Base-by-base conservation (phyloP, 1,140 invertebrate genomes). In the Drosophila ironensis region DNA sequence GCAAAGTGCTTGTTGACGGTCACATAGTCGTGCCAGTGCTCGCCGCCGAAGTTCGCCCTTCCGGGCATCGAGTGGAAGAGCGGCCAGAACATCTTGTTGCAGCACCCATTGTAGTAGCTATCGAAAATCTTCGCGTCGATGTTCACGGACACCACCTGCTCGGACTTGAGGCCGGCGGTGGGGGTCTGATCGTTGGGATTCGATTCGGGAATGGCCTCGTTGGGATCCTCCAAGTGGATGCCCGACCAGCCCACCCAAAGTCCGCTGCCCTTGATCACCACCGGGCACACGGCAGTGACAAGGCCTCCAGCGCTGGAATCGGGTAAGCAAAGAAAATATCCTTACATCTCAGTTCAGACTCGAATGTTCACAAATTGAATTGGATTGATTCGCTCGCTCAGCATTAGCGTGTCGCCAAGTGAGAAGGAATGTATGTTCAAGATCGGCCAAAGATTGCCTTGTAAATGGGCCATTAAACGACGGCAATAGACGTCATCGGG, bases 201-300 rank as follows among this genome's bases (percentile, higher is more conserved):
- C 4, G 96, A 95, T 90, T 97, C 96, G 1, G 96, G 96, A 76
- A 97, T 97, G 60, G 95, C 94, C 67, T 94, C 91, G 51, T 92
- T 89, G 1, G 92, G 92, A 81, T 96, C 93, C 38, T 95, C 93
- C 25, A 88, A 91, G 84, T 96, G 95, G 52, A 96, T 94, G 2
- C 96, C 96, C 0, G 96, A 94, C 96, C 96, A 97, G 61, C 96
- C 96, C 41, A 97, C 95, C 96, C 96, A 97, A 14, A 96, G 92
- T 17, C 96, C 96, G 76, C 93, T 93, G 54, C 95, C 94, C 70
- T 94, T 93, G 52, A 97, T 95, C 1, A 97, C 96, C 4, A 97
- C 96, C 0, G 96, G 96, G 30, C 96, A 96, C 9, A 98, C 96
- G 2, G 96, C 96, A 3, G 96, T 98, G 8, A 97, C 96, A 48